Conservation (phyloP, 2,113 vertebrate species). For the Chloroceryle aenea region DNA sequence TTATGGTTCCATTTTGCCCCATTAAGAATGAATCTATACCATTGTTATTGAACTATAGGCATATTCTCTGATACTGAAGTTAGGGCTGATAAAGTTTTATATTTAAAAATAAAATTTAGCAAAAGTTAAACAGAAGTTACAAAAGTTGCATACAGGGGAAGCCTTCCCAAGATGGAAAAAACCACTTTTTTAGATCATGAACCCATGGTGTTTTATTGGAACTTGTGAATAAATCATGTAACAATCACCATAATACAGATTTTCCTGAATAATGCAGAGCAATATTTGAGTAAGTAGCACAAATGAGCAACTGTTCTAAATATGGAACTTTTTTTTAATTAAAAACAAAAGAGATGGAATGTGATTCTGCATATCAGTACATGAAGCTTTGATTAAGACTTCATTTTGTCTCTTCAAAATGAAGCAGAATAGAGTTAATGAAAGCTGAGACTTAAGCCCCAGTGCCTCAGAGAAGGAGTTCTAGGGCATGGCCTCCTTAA, state of each 20-base stretch:
- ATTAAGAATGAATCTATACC: background rate
- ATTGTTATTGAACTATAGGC: background rate
- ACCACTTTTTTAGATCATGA: background rate
- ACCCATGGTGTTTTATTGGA: background rate
- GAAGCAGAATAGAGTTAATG: background rate
- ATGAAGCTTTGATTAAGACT: conserved; percentile 5
- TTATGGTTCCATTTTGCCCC: background rate
- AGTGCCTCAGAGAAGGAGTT: background rate
- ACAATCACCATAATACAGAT: background rate
- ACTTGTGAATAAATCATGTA: background rate
- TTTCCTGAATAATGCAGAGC: background rate
- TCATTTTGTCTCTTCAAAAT: background rate
- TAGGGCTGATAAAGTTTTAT: background rate
- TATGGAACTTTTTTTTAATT: background rate
- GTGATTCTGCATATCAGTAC: background rate
- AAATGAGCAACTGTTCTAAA: background rate
- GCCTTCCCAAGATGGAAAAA: background rate
- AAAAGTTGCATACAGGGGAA: background rate
- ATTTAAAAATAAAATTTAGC: background rate
- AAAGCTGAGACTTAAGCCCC: background rate
- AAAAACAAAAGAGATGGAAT: background rate
- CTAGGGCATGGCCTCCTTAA: background rate
- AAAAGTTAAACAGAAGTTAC: background rate
- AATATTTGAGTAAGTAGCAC: background rate
- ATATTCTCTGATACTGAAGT: background rate